Conservation (phyloP, 2,113 vertebrate genomes). For the Maccullochella peelii region DNA sequence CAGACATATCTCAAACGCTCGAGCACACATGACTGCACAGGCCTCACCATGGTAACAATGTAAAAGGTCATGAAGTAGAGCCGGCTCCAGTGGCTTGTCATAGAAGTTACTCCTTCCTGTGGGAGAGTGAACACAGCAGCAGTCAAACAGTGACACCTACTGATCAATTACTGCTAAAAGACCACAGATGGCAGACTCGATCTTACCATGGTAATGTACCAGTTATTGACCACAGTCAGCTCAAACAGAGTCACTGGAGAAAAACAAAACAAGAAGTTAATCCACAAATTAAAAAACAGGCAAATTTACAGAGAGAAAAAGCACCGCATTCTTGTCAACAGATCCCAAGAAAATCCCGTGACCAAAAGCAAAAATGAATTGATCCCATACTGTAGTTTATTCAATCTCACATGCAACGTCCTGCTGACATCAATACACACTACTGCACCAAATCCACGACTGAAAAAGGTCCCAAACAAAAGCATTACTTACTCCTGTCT, state of each 20-base stretch:
- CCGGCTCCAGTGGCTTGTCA: constrained; percentile 97
- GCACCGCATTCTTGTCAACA: neutral
- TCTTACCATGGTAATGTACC: constrained; percentile 99
- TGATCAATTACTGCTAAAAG: constrained; percentile 7
- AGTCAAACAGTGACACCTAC: constrained; percentile 18
- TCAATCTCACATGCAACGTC: neutral
- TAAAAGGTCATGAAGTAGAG: constrained; percentile 99
- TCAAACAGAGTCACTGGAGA: constrained; percentile 95
- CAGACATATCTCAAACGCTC: neutral
- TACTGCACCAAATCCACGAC: no score
- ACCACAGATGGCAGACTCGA: neutral
- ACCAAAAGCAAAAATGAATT: neutral
- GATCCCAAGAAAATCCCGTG: no score
- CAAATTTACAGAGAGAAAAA: neutral
- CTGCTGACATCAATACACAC: neutral
- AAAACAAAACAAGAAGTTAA: neutral
- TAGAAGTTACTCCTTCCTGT: constrained; percentile 96
- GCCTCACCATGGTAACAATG: constrained; percentile 96
- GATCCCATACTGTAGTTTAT: neutral
- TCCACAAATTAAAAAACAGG: neutral
- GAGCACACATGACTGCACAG: neutral
- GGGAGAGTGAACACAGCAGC: constrained; percentile 28
- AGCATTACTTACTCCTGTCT: no score
- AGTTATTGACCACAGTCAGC: constrained; percentile 97
- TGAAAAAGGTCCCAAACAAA: neutral